Evolutionary conservation across 2,888 invertebrate species (phyloP), one percentile per base, ranked within the genome.

Genomic region (Philereme vetulata): DNA sequence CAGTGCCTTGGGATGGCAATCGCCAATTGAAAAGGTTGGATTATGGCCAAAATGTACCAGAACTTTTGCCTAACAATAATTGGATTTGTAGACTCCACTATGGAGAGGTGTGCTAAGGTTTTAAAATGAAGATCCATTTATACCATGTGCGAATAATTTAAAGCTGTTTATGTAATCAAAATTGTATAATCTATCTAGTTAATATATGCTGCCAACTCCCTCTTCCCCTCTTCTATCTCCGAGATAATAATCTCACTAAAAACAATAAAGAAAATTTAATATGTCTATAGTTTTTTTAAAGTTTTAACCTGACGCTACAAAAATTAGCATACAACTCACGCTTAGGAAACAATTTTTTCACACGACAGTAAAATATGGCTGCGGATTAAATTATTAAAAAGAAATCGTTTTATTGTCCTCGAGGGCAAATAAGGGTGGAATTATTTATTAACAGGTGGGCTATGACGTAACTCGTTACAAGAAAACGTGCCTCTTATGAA

Each of bases 61-160:
- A 85, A 86, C 77, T 86, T 88, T 84, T 77, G 71, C 76, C 79
- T 70, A 76, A 81, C 82, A 78, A 84, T 90, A 90, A 90, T 90
- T 89, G 83, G 82, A 88, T 88, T 88, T 86, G 85, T 85, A 80
- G 72, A 69, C 71, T 66, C 65, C 67, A 69, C 42, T 44, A 44
- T 6, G 21, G 4, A n/a, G 66, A 50, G 38, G 49, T 56, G 40
- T 43, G 47, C 48, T 49, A 32, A 51, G 44, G 42, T 57, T 62
- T 21, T 21, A 21, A 21, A 21, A 21, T 21, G 21, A 21, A 21
- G 21, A 21, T 21, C 21, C 21, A 1, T 21, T 1, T 21, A 21
- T 21, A 21, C 1, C 21, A 1, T 21, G 21, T 21, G 21, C 21
- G 21, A 21, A 21, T 21, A 21, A 21, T 21, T 21, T 21, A 21